Base-by-base conservation (phyloP, 1,140 invertebrate genomes). In the Cotesia glomerata region DNA sequence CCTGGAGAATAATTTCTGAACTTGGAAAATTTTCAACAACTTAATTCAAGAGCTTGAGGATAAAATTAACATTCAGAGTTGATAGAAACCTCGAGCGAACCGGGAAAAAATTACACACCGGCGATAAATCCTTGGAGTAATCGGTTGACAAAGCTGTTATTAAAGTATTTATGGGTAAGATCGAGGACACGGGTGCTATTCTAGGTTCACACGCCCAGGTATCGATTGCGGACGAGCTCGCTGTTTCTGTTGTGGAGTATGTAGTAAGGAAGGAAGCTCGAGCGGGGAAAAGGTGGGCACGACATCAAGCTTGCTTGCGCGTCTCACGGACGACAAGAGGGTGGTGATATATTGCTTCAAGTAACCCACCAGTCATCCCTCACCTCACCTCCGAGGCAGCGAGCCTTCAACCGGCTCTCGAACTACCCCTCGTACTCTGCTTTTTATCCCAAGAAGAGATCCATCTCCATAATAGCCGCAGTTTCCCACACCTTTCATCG, bases 381-480 rank as follows among this genome's bases (percentile, higher is more conserved):
- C 34, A 34, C 36, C 34, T 72, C 72, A 69, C 58, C 35, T 65
- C 61, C 63, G 26, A n/a, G n/a, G n/a, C n/a, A n/a, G n/a, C n/a
- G n/a, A 63, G 14, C 61, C n/a, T 49, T 39, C n/a, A 34, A 54
- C 70, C 18, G 18, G 49, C 52, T 63, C 59, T 72, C 34, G 65
- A 72, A 72, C 62, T 36, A 72, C 51, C 67, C 39, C 65, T 26
- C 26, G 26, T 2, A 26, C 26, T 26, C 26, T 51, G 58, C 75
- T 73, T 82, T 82, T 83, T 84, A 85, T 85, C 85, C 82, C 78
- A 82, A 82, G 77, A 45, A 82, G 85, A 85, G 81, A 86, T 86
- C 84, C 80, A 84, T 86, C 84, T 85, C 83, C 82, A 85, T 86
- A 86, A 86, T 85, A 80, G 80, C 82, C 80, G 78, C 81, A 81